These are phyloP conservation scores for Bombus sibiricus DNA, from an alignment of 1,140 invertebrate species.

Conservation along the genomic window DNA sequence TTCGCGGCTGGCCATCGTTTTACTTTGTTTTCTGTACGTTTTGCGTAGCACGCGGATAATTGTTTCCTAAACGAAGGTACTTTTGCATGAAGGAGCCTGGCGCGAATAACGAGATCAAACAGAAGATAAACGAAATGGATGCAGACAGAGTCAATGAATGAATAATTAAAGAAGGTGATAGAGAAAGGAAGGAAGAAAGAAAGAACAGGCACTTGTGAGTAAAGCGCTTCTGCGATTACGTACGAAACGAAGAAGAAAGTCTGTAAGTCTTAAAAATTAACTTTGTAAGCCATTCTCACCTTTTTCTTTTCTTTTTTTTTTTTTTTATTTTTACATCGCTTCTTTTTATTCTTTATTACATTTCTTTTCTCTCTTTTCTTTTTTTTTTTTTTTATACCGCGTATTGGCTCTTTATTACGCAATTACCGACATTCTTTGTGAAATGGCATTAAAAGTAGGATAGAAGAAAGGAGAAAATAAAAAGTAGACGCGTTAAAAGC, in stretches of 20 bases:
- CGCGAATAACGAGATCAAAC: slow-evolving; percentile 42
- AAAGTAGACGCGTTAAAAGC: slow-evolving; percentile 11
- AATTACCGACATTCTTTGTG: background rate
- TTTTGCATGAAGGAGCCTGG: slow-evolving; percentile 37
- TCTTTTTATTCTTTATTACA: slow-evolving; percentile 15
- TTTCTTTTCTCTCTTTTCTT: slow-evolving; percentile 47
- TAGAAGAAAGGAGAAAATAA: background rate
- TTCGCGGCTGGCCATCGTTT: background rate
- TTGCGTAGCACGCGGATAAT: slow-evolving; percentile 12
- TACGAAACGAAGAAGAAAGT: slow-evolving; percentile 69
- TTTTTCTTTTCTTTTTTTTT: slow-evolving; percentile 66
- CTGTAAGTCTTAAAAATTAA: slow-evolving; percentile 68
- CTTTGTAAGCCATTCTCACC: slow-evolving; percentile 78
- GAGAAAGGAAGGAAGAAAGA: background rate
- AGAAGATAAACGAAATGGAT: slow-evolving; percentile 46
- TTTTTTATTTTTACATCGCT: background rate
- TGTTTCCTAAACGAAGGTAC: slow-evolving; percentile 11
- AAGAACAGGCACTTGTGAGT: slow-evolving; percentile 62
- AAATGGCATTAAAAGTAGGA: slow-evolving; percentile 26
- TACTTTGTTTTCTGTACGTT: background rate
- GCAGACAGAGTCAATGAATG: background rate
- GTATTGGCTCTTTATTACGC: slow-evolving; percentile 12
- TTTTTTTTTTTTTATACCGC: slow-evolving; percentile 6
- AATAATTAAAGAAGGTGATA: slow-evolving; percentile 19
- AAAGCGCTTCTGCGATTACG: slow-evolving; percentile 76